Evolutionary conservation across 2,888 invertebrate genomes (phyloP).

Genomic region (Drosophila lutescens): DNA sequence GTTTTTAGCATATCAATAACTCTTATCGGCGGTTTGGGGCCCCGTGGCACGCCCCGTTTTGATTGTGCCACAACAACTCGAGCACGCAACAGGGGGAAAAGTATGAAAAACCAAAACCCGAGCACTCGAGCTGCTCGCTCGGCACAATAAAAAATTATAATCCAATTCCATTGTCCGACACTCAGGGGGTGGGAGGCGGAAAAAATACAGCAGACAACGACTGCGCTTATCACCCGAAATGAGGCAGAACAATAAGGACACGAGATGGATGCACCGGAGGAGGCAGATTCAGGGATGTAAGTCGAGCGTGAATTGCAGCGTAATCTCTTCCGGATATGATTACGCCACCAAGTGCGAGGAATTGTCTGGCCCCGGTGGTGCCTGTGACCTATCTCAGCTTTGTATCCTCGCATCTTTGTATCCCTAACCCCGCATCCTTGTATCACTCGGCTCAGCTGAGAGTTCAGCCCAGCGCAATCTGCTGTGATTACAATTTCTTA

Average conservation of each 20-base stretch:
- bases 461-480: conserved; percentile 60
- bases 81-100: conserved; percentile 60
- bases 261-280: conserved; percentile 24
- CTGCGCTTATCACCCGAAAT: conserved; percentile 78
- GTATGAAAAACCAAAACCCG: conserved; percentile 13
- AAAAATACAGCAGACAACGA: conserved; percentile 52
- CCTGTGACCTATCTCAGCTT: conserved; percentile 83
- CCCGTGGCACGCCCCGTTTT: conserved; percentile 58
- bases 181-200: conserved; percentile 11
- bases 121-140: conserved; percentile 56
- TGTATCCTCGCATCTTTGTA: conserved; percentile 66
- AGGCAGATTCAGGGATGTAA: conserved; percentile 25
- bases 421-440: background rate
- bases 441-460: conserved; percentile 30
- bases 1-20: conserved; percentile 70
- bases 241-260: conserved; percentile 46
- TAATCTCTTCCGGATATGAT: conserved; percentile 83
- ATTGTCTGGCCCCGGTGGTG: conserved; percentile 65
- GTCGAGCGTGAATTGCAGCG: conserved; percentile 72
- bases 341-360: conserved; percentile 71
- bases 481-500: conserved; percentile 80
- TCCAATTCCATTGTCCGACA: conserved; percentile 78
- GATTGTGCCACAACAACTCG: conserved; percentile 61
- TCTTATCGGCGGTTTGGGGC: conserved; percentile 55
- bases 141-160: conserved; percentile 61